Evolutionary conservation across 1,140 invertebrate genomes (phyloP).

Genomic region (Habropoda laboriosa): DNA sequence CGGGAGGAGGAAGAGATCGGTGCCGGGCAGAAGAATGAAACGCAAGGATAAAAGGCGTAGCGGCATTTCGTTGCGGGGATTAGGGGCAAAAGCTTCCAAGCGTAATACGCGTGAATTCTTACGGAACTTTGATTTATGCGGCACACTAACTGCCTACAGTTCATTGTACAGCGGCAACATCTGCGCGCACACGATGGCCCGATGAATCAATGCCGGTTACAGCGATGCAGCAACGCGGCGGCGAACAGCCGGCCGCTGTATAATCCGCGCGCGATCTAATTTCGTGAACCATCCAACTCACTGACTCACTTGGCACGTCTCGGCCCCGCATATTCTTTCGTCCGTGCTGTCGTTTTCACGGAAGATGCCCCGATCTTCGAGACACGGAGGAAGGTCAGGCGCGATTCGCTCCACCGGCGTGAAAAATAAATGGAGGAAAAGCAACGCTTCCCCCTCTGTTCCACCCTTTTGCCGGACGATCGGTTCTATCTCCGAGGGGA

Average conservation of each 20-base stretch:
- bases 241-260: slow-evolving; percentile 50
- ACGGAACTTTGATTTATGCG: background rate
- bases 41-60: too few species aligned
- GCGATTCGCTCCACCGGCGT: background rate
- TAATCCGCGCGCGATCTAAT: slow-evolving; percentile 66
- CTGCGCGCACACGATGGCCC: slow-evolving; percentile 23
- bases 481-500: too few species aligned
- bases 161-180: slow-evolving; percentile 49
- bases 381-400: slow-evolving; percentile 43
- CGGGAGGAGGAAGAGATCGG: too few species aligned
- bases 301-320: slow-evolving; percentile 68
- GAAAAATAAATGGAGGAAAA: background rate
- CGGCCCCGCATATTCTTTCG: slow-evolving; percentile 58
- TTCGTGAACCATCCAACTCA: slow-evolving; percentile 63
- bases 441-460: too few species aligned
- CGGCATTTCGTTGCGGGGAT: too few species aligned
- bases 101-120: background rate
- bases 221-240: slow-evolving; percentile 58
- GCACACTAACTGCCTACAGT: background rate
- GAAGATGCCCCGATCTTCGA: slow-evolving; percentile 42
- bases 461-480: too few species aligned
- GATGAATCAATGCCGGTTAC: slow-evolving; percentile 63
- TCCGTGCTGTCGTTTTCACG: slow-evolving; percentile 34
- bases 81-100: background rate
- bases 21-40: too few species aligned